Base-by-base conservation (phyloP, 2,113 vertebrate genomes). In the western clawed frog (Xenopus tropicalis) region DNA sequence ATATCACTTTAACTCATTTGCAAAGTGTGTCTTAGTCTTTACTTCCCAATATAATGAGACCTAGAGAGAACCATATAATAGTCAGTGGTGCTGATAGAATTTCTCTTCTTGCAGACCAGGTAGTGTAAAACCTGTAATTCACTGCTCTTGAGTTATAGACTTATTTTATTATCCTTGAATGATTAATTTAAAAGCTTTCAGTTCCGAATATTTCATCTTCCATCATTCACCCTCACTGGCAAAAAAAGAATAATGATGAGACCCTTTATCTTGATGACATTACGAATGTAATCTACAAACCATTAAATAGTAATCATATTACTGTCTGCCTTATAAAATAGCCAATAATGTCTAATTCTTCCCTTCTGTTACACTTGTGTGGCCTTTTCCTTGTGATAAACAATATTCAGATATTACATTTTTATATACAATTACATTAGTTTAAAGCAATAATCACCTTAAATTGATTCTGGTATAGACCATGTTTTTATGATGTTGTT, bases 281-380 rank as follows among this genome's bases (percentile, higher is more conserved):
- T 75, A 68, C 44, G 25, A 75, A 69, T 75, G 72, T 75, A 42
- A 76, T 69, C 46, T 63, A 29, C 72, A 76, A 43, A 69, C 66
- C 58, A 69, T 76, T 62, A 76, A 54, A 44, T 81, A 70, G 63
- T 77, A 80, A 82, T 85, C 79, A 80, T 80, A 80, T 77, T 80
- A 79, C 80, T 78, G 85, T 85, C 86, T 82, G 82, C 77, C 82
- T 79, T 46, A 42, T 79, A 80, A 85, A 83, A 83, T 79, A 82
- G 78, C 82, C 81, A 82, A 86, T 86, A 81, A 85, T 86, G 82
- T 79, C 82, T 85, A 84, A 78, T 72, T 66, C 80, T 79, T 5
- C 77, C 48, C 64, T 43, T 48, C 64, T 9, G 23, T 56, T 52
- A 69, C 3, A 37, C 19, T 62, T 62, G 2, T 17, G 1, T n/a